phyloP scores from a whole-genome alignment of 1,140 invertebrate genomes.

The Drosophila micromelanica region DNA sequence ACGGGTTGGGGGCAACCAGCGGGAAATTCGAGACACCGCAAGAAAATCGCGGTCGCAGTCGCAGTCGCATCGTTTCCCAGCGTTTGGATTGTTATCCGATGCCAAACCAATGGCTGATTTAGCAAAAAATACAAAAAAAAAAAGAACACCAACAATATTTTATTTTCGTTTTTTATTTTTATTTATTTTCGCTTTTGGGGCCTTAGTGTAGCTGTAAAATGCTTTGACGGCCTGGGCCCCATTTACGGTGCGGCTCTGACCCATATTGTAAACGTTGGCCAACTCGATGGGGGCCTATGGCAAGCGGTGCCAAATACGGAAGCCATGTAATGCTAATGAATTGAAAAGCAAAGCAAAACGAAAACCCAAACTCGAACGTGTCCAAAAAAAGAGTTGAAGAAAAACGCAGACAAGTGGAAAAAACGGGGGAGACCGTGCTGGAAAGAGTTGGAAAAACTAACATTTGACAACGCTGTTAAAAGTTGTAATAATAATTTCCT shows the following conservation, averaged over 20 bases:
- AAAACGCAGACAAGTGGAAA: neutral
- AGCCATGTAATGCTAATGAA: conserved; percentile 81
- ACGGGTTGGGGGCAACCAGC: no score
- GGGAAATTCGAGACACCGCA: conserved; percentile 29
- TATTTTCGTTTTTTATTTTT: neutral
- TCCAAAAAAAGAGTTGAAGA: conserved; percentile 47
- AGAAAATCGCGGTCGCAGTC: conserved; percentile 13
- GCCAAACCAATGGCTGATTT: conserved; percentile 27
- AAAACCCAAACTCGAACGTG: conserved; percentile 40
- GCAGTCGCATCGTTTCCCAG: neutral
- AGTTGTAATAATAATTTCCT: conserved; percentile 75
- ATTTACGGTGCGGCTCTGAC: conserved; percentile 50
- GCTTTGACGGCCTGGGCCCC: conserved; percentile 24
- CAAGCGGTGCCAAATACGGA: conserved; percentile 65
- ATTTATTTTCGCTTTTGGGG: neutral
- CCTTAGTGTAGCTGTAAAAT: conserved; percentile 31
- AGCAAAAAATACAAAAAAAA: conserved; percentile 4
- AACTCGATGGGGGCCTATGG: conserved; percentile 1
- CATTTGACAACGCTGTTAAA: conserved; percentile 47
- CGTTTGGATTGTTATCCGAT: conserved; percentile 22
- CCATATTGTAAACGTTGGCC: conserved; percentile 46
- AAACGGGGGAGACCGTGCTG: neutral
- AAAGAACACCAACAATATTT: neutral
- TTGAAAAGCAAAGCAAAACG: conserved; percentile 50
- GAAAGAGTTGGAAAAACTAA: neutral